phyloP scores from a whole-genome alignment of 2,113 vertebrate species.

The Vicugna pacos region DNA sequence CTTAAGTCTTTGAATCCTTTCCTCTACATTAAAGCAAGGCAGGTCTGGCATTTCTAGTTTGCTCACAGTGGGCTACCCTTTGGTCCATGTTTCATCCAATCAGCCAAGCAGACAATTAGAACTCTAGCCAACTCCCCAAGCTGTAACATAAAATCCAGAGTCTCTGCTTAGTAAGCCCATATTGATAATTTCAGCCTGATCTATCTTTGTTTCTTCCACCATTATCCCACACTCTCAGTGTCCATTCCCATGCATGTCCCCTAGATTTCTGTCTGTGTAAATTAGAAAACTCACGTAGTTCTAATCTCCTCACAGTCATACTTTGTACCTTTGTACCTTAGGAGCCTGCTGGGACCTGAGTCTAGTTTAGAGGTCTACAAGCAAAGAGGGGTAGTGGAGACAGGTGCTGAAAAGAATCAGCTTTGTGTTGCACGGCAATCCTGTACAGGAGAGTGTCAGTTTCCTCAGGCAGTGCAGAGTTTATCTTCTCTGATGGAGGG shows the following conservation, averaged over 20 bases:
- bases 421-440: background rate
- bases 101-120: background rate
- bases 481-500: background rate
- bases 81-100: background rate
- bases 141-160: background rate
- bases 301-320: background rate
- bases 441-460: too few species aligned
- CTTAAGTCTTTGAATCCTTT: background rate
- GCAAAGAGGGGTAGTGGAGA: background rate
- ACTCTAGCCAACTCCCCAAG: background rate
- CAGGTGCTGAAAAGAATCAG: background rate
- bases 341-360: background rate
- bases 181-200: background rate
- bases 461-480: background rate
- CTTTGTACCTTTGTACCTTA: background rate
- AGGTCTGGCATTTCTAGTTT: background rate
- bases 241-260: background rate
- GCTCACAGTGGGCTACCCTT: background rate
- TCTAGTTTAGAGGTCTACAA: background rate
- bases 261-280: background rate
- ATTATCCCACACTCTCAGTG: background rate
- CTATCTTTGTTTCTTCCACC: background rate
- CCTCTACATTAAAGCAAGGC: background rate
- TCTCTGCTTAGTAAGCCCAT: background rate
- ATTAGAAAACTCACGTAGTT: background rate